Base-by-base conservation (phyloP, 2,113 vertebrate genomes). In the Alexandromys fortis region DNA sequence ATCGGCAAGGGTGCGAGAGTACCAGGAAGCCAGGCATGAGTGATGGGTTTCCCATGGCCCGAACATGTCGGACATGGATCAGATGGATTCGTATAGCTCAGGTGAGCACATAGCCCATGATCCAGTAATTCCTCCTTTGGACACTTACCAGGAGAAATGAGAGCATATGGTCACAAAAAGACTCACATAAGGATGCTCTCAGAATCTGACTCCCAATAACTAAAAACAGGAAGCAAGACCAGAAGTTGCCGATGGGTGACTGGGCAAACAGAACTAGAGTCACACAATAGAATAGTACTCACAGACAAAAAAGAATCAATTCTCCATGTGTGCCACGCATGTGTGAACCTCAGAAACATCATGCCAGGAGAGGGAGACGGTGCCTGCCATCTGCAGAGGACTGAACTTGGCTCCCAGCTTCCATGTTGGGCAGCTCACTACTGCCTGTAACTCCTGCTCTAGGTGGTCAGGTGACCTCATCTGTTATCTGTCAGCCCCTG, bases 111-210 rank as follows among this genome's bases (percentile, higher is more conserved):
- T 65, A 16, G 9, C 14, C 10, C 38, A 4, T 79, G 65, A 89
- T 28, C 58, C 49, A 73, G 78, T 47, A 75, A 7, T 38, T 49
- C 76, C 17, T 73, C 42, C 63, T 47, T 82, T 47, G 47, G 72
- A 45, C 35, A 11, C 42, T 77, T 83, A 75, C 76, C 58, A 91
- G 70, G 77, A 92, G 5, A 94, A 70, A 33, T 21, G 77, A 78
- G 88, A 94, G 61, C 24, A 35, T 45, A 38, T 7, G 28, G 35
- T 86, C 28, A 61, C 38, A 77, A 14, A 90, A 67, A 65, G 52
- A 45, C 75, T 28, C 38, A 4, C 19, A 6, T 19, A 42, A 79
- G 47, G 87, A 81, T 30, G 75, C n/a, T 86, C 52, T 77, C 45
- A 55, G 90, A 63, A 35, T 63, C 79, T 82, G n/a, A 67, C 33